Percentiles rank a stretch among this genome's conserved stretches.
Evolutionary conservation across 2,797 vertebrate genomes (phyloP).

Genomic region (Microhierax caerulescens): DNA sequence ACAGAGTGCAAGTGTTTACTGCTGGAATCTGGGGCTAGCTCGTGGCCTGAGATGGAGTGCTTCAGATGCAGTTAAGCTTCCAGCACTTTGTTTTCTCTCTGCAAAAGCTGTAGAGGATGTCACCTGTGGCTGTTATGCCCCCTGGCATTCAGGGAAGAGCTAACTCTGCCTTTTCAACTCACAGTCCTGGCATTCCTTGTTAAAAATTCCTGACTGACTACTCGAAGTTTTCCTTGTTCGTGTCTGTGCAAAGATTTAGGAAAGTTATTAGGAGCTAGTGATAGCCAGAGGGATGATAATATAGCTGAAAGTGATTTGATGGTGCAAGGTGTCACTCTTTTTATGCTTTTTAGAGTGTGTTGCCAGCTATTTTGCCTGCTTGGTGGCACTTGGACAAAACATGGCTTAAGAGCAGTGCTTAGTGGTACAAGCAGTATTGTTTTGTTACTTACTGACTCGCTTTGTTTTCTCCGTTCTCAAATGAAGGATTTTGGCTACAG

Average conservation of each 20-base stretch:
- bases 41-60: not conserved
- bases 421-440: not conserved
- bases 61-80: not conserved
- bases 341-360: not conserved
- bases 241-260: not conserved
- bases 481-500: not conserved
- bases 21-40: not conserved
- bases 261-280: not conserved
- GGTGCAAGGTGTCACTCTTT: not conserved
- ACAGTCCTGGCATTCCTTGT: not conserved
- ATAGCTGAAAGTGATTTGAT: rapidly evolving
- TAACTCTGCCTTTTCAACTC: not conserved
- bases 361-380: not conserved
- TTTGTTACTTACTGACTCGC: not conserved
- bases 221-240: not conserved
- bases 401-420: not conserved
- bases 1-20: not conserved
- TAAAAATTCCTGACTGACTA: not conserved
- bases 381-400: not conserved
- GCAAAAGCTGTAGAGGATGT: not conserved
- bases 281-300: not conserved
- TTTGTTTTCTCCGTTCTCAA: not conserved
- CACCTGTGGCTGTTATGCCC: not conserved
- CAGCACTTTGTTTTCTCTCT: not conserved
- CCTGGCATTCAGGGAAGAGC: not conserved